Percentiles rank a stretch among this genome's conserved stretches.
Conservation (phyloP, 2,797 vertebrate species). For the Myripristis murdjan region DNA sequence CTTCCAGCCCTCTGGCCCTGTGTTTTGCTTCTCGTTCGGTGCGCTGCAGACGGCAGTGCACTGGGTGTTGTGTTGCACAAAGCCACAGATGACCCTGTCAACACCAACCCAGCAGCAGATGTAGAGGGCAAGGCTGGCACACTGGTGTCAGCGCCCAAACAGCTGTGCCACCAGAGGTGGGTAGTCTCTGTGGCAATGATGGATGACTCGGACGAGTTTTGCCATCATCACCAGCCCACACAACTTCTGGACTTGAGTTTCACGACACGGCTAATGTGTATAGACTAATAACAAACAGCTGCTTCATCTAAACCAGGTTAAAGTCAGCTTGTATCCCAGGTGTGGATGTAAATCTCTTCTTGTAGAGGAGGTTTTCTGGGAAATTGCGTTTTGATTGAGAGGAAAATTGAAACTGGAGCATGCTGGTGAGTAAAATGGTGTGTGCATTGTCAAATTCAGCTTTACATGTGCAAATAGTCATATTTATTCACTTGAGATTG, state of each 20-base stretch:
- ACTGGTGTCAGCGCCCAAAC: constrained; percentile 69
- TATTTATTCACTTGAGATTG: neutral
- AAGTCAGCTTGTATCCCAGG: constrained; percentile 5
- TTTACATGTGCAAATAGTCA: neutral
- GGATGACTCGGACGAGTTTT: constrained; percentile 67
- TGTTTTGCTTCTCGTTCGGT: constrained; percentile 38
- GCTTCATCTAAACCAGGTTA: constrained; percentile 12
- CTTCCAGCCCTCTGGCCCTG: constrained; percentile 42
- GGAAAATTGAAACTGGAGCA: neutral
- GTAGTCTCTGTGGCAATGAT: constrained; percentile 66
- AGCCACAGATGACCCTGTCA: constrained; percentile 68
- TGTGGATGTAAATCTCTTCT: neutral
- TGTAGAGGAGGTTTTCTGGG: neutral
- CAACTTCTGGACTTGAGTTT: constrained; percentile 60
- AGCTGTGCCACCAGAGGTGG: constrained; percentile 80
- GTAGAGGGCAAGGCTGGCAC: constrained; percentile 67
- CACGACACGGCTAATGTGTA: constrained; percentile 8
- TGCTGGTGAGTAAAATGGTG: neutral
- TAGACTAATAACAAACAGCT: constrained; percentile 21
- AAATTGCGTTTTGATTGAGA: neutral
- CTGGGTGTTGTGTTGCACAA: constrained; percentile 52
- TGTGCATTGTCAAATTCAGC: neutral
- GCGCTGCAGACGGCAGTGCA: constrained; percentile 27
- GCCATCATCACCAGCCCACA: constrained; percentile 53
- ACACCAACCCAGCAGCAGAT: constrained; percentile 71